phyloP scores from a whole-genome alignment of 92 coral and sea anemone species.

The Virgularia gustaviana region DNA sequence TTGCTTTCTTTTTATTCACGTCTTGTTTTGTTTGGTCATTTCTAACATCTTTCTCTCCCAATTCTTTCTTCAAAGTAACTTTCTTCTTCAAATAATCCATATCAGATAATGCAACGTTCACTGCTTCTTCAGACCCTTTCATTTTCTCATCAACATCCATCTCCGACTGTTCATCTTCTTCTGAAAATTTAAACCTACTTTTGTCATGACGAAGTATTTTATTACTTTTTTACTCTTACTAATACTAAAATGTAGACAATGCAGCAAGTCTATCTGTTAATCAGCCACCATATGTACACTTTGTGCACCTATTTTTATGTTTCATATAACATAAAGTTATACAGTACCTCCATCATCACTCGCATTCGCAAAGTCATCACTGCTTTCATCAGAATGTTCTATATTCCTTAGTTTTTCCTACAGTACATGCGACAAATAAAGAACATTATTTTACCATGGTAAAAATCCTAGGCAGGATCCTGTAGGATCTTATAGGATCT shows the following conservation, averaged over 20 bases:
- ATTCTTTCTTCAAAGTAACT: conserved; percentile 37
- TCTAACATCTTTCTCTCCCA: conserved; percentile 5
- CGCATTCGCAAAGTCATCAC: conserved; percentile 42
- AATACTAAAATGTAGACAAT: background rate
- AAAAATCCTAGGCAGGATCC: too few species aligned
- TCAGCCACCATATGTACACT: too few species aligned
- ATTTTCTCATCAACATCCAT: conserved; percentile 5
- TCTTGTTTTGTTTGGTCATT: conserved; percentile 16
- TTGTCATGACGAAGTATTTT: background rate
- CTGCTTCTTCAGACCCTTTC: conserved; percentile 27
- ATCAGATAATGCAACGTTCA: conserved; percentile 61
- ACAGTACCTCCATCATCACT: conserved; percentile 22
- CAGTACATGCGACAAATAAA: background rate
- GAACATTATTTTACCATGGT: background rate
- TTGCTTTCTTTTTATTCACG: conserved; percentile 3
- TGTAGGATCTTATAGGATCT: too few species aligned
- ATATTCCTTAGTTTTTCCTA: background rate
- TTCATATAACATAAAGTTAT: too few species aligned
- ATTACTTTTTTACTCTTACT: background rate
- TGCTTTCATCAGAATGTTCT: conserved; percentile 60
- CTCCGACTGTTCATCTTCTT: background rate
- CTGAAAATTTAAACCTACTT: background rate
- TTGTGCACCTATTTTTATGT: too few species aligned
- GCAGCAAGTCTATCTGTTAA: background rate
- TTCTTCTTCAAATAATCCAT: conserved; percentile 90